Percentiles rank a stretch among this genome's conserved stretches.
Evolutionary conservation across 2,113 vertebrate genomes (phyloP).

Genomic region (Genyomyrus donnyi): DNA sequence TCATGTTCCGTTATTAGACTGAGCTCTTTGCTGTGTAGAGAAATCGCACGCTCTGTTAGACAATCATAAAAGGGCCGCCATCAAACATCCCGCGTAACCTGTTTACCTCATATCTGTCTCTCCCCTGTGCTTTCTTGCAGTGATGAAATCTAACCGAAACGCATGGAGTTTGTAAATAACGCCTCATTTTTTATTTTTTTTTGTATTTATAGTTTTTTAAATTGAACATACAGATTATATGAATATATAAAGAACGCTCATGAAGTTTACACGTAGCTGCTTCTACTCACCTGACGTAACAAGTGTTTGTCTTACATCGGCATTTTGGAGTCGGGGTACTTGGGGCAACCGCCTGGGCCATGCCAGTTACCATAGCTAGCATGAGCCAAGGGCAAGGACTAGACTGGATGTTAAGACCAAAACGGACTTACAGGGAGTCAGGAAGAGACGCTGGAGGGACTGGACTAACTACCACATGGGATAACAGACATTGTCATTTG

Average conservation of each 20-base stretch:
- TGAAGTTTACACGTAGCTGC: constrained; percentile 73
- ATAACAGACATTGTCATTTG: constrained; percentile 43
- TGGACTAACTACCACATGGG: constrained; percentile 53
- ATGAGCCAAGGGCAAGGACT: constrained; percentile 63
- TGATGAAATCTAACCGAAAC: constrained; percentile 87
- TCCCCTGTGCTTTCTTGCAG: constrained; percentile 75
- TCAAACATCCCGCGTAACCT: neutral
- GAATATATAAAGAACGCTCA: constrained; percentile 55
- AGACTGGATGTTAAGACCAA: constrained; percentile 71
- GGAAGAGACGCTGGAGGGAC: constrained; percentile 42
- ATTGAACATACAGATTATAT: constrained; percentile 50
- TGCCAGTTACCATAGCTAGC: constrained; percentile 54
- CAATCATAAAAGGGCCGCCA: neutral
- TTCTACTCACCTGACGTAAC: constrained; percentile 60
- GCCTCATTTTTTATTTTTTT: constrained; percentile 73
- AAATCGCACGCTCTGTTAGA: neutral
- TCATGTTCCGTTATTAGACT: neutral
- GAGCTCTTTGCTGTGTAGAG: neutral
- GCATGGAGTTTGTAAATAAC: constrained; percentile 98
- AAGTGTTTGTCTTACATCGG: constrained; percentile 41
- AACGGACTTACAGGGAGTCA: constrained; percentile 54
- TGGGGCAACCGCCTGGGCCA: constrained; percentile 25
- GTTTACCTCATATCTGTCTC: constrained; percentile 37
- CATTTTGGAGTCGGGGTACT: constrained; percentile 44
- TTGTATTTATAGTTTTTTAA: constrained; percentile 92